These are phyloP conservation scores for Heteronetta atricapilla DNA, from an alignment of 2,113 vertebrate genomes.

Conservation along the genomic window DNA sequence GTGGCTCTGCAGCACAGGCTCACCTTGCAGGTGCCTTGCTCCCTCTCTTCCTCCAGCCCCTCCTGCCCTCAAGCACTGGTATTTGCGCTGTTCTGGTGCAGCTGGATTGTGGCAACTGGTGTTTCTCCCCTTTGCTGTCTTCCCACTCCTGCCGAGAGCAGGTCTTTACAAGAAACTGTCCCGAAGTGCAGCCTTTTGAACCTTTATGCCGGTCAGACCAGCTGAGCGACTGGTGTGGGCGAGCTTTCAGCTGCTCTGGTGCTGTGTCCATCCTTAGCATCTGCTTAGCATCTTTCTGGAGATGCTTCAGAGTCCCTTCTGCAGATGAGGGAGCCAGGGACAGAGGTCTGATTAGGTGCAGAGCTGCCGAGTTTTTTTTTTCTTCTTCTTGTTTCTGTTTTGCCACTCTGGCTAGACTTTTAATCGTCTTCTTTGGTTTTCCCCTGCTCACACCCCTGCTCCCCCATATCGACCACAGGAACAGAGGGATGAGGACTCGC, in stretches of 20 bases:
- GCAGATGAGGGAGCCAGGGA: not conserved
- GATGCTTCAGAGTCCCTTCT: not conserved
- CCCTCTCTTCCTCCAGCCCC: not conserved
- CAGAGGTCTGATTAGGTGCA: not conserved
- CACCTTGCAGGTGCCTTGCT: not conserved
- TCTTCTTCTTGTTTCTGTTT: not conserved
- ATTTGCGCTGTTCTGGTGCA: not conserved
- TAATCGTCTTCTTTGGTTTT: slow-evolving; percentile 60
- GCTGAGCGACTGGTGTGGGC: not conserved
- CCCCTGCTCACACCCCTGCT: slow-evolving; percentile 61
- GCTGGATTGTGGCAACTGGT: not conserved
- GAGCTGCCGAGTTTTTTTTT: not conserved
- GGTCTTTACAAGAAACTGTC: slow-evolving; percentile 35
- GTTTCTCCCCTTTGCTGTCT: not conserved
- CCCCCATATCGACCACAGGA: slow-evolving; percentile 74
- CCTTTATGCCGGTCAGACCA: not conserved
- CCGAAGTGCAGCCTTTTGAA: not conserved
- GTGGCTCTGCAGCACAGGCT: not conserved
- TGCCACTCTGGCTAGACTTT: not conserved
- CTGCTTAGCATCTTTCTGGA: not conserved
- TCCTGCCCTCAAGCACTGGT: not conserved
- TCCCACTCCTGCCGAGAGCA: not conserved
- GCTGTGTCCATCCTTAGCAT: not conserved
- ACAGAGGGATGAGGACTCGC: slow-evolving; percentile 93
- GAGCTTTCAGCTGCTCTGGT: not conserved